phyloP scores from a whole-genome alignment of 2,888 invertebrate genomes.

The Philonicus albiceps region DNA sequence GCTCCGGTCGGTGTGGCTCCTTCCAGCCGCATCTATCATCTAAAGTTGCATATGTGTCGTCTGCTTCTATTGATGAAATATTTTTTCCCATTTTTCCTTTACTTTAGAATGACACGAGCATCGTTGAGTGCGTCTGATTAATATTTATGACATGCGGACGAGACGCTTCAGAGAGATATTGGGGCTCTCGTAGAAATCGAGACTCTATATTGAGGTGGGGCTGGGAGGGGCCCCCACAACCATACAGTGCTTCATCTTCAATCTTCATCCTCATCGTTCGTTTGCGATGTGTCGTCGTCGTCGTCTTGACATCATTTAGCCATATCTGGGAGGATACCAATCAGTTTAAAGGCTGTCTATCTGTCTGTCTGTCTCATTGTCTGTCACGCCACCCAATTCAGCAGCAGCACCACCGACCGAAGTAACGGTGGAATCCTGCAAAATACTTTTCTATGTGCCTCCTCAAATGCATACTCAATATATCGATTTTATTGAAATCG shows the following conservation, averaged over 20 bases:
- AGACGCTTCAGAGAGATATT: background rate
- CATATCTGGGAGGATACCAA: constrained; percentile 11
- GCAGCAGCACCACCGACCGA: background rate
- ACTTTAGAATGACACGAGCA: constrained; percentile 8
- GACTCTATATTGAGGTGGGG: background rate
- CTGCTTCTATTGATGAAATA: constrained; percentile 1
- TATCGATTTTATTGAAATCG: background rate
- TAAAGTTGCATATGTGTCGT: background rate
- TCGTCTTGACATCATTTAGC: constrained; percentile 39
- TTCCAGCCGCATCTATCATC: background rate
- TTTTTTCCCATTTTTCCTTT: constrained; percentile 8
- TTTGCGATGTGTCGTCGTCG: background rate
- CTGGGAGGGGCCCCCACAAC: background rate
- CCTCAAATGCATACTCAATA: background rate
- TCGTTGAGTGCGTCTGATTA: constrained; percentile 35
- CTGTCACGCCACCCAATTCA: background rate
- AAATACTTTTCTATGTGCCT: background rate
- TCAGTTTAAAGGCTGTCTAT: constrained; percentile 12
- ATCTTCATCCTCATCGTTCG: background rate
- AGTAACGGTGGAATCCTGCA: background rate
- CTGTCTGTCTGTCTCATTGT: constrained; percentile 14
- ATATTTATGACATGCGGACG: constrained; percentile 42
- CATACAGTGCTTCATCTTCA: background rate
- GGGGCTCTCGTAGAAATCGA: background rate
- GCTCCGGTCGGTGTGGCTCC: background rate